phyloP scores from a whole-genome alignment of 2,888 invertebrate species.

The Galerucella calmariensis region DNA sequence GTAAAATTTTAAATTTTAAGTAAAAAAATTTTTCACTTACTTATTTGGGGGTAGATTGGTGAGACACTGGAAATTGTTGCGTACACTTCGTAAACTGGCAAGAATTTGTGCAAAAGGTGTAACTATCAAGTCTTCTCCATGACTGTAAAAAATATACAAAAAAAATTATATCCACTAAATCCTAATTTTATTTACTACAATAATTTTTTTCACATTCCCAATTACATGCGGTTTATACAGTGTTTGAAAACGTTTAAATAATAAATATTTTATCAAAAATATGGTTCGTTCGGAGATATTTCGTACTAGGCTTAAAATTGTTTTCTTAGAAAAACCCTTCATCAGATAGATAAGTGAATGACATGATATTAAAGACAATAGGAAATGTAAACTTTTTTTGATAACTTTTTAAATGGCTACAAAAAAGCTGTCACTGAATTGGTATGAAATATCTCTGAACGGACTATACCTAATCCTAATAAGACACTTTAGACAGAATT shows the following conservation, averaged over 20 bases:
- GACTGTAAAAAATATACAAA: constrained; percentile 68
- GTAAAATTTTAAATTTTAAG: no score
- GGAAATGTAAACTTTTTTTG: no score
- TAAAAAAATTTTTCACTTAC: constrained; percentile 72
- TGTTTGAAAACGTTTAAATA: background rate
- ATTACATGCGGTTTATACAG: background rate
- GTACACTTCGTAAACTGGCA: constrained; percentile 97
- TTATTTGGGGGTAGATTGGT: constrained; percentile 89
- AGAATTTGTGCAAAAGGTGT: constrained; percentile 99
- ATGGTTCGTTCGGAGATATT: no score
- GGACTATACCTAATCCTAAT: no score
- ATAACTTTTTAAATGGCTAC: no score
- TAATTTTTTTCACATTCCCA: background rate
- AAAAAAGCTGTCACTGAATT: no score
- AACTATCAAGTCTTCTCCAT: constrained; percentile 99
- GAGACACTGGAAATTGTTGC: constrained; percentile 97
- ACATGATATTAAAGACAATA: no score
- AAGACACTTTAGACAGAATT: no score
- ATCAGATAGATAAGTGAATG: no score
- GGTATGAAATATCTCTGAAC: no score
- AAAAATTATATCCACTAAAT: background rate
- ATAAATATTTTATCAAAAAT: background rate
- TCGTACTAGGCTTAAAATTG: no score
- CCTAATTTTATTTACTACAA: background rate
- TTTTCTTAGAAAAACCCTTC: no score